Evolutionary conservation across 2,888 invertebrate genomes (phyloP).

Genomic region (Rhogogaster chlorosoma): DNA sequence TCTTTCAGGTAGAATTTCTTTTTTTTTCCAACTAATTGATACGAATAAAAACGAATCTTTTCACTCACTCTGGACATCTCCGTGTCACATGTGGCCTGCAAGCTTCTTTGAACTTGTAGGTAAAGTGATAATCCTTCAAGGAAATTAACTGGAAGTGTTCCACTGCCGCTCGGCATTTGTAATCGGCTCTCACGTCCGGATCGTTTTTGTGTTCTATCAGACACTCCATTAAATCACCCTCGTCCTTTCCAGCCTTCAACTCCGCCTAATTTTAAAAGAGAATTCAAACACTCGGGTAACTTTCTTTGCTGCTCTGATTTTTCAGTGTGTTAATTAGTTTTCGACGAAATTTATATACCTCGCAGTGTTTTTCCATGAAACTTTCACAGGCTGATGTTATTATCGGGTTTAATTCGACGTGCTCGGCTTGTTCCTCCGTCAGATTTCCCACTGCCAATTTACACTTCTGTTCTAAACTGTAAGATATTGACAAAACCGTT

Average conservation of each 20-base stretch:
- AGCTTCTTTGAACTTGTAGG: constrained; percentile 95
- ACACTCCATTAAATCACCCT: constrained; percentile 96
- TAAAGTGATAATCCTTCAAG: constrained; percentile 95
- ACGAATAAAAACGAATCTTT: not conserved
- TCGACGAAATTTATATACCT: constrained; percentile 69
- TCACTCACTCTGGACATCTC: constrained; percentile 79
- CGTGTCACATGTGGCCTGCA: constrained; percentile 89
- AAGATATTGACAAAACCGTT: constrained; percentile 12
- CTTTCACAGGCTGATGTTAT: constrained; percentile 90
- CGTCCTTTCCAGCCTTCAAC: constrained; percentile 85
- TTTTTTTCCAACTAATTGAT: not conserved
- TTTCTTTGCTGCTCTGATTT: not conserved
- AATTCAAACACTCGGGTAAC: not conserved
- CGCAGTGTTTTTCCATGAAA: constrained; percentile 89
- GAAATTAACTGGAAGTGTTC: constrained; percentile 98
- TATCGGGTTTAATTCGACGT: constrained; percentile 93
- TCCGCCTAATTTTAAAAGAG: constrained; percentile 76
- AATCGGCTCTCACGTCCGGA: constrained; percentile 87
- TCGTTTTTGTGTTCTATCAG: constrained; percentile 95
- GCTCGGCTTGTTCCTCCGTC: constrained; percentile 94
- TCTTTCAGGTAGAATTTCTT: not conserved
- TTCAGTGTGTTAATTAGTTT: not conserved
- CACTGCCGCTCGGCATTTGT: constrained; percentile 94
- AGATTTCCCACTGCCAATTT: constrained; percentile 88
- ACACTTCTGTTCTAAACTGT: constrained; percentile 84